Evolutionary conservation across 2,113 vertebrate genomes (phyloP).

Genomic region (human (Homo sapiens)): GRCh38 chr11:78884501-78885000

Average conservation of each 20-base stretch:
- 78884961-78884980: fast-evolving
- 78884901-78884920: neutral
- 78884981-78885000: neutral
- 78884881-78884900: neutral
- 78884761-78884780: neutral
- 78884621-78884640: neutral
- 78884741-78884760: neutral
- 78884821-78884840: neutral
- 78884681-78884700: neutral
- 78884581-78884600: constrained; percentile 8
- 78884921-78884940: neutral
- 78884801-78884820: too few relatives aligned
- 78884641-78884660: neutral
- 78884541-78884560: neutral
- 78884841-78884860: neutral
- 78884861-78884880: neutral
- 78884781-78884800: neutral
- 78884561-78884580: neutral
- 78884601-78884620: neutral
- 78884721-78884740: neutral
- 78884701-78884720: neutral
- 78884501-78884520: neutral
- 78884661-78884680: neutral
- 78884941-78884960: neutral
- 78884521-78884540: neutral